A percentile compares a stretch with the other conserved stretches of the same genome.
Evolutionary conservation across 2,797 vertebrate genomes (phyloP).

Genomic region (Notolabrus celidotus): DNA sequence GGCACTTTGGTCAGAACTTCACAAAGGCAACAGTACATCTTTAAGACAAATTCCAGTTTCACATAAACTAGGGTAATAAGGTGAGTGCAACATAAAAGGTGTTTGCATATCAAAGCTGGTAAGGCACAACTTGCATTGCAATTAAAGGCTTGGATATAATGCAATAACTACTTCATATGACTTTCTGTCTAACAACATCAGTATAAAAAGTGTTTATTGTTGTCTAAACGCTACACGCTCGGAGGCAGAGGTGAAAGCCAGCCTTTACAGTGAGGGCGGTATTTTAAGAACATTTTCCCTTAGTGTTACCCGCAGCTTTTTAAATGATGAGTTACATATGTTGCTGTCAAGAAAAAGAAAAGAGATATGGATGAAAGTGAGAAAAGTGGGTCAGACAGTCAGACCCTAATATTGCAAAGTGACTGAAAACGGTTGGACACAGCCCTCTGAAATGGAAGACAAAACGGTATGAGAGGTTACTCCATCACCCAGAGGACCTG

Average conservation of each 20-base stretch:
- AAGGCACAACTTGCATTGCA: conserved; percentile 62
- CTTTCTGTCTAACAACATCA: background rate
- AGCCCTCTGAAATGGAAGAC: too few relatives aligned
- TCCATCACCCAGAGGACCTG: background rate
- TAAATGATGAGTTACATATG: background rate
- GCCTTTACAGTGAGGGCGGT: background rate
- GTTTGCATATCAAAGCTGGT: conserved; percentile 64
- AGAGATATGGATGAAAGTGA: background rate
- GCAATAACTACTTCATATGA: too few relatives aligned
- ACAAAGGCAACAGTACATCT: conserved; percentile 34
- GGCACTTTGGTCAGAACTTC: conserved; percentile 14
- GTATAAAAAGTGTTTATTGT: background rate
- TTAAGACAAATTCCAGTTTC: conserved; percentile 37
- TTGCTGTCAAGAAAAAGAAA: background rate
- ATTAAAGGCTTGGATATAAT: too few relatives aligned
- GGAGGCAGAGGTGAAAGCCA: background rate
- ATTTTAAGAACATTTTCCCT: background rate
- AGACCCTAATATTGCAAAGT: background rate
- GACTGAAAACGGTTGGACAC: background rate
- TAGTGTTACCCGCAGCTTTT: background rate
- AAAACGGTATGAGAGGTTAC: background rate
- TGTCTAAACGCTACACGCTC: too few relatives aligned
- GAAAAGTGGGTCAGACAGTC: background rate
- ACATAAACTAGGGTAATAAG: conserved; percentile 30
- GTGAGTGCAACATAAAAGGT: conserved; percentile 28